Evolutionary conservation across 35 echinoderm and acorn worm genomes (phyloP).

Genomic region (Hemicentrotus pulcherrimus): DNA sequence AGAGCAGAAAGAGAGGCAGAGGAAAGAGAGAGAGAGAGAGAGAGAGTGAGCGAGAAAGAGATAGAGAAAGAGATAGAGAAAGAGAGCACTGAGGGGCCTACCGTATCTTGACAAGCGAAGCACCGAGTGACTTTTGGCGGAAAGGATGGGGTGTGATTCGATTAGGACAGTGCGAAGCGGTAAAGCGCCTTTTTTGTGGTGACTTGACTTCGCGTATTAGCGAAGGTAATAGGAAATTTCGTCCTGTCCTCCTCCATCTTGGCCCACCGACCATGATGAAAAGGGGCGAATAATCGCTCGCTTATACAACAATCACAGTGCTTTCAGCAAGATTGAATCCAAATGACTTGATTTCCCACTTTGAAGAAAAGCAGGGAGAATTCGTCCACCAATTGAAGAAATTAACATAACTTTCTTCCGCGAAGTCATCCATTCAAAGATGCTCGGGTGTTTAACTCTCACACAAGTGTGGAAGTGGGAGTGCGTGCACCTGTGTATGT

Average conservation of each 20-base stretch:
- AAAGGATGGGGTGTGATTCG: conserved; percentile 9
- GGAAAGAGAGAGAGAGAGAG: neutral
- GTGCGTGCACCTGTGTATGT: neutral
- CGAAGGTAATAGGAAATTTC: neutral
- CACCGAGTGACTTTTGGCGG: neutral
- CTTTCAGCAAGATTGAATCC: conserved; percentile 17
- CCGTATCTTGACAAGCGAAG: neutral
- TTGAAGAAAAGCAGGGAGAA: neutral
- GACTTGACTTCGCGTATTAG: neutral
- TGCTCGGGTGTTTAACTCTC: neutral
- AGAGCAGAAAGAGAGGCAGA: no score
- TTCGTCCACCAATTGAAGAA: neutral
- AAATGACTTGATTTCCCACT: neutral
- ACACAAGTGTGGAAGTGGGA: neutral
- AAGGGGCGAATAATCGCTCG: neutral
- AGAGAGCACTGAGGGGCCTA: neutral
- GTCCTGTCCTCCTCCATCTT: neutral
- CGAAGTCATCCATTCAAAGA: neutral
- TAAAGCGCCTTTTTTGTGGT: conserved; percentile 17
- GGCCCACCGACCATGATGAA: neutral
- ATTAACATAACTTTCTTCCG: neutral
- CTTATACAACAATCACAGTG: conserved; percentile 18
- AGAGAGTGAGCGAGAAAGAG: neutral
- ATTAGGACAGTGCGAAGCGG: neutral
- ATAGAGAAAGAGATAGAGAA: neutral